Evolutionary conservation across 2,888 invertebrate genomes (phyloP).

Genomic region (Belgica antarctica): DNA sequence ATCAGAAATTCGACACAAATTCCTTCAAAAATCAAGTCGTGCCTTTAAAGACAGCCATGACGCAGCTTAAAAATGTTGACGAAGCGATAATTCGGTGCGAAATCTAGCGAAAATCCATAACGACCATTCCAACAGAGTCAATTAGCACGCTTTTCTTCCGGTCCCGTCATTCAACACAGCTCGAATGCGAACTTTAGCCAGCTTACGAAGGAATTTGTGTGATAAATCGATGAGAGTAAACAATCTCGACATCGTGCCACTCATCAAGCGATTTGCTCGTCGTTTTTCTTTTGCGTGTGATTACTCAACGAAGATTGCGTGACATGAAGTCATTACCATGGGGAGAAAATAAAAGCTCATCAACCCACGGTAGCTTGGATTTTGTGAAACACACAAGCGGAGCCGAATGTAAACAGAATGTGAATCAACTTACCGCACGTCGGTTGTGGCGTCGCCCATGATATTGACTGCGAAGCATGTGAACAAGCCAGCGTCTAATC

Average conservation of each 20-base stretch:
- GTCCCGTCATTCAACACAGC: too few species aligned
- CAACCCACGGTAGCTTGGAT: neutral
- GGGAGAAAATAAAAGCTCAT: neutral
- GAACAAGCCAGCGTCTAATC: slow-evolving; percentile 76
- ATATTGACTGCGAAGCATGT: slow-evolving; percentile 83
- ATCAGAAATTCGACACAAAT: too few species aligned
- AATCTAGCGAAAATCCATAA: too few species aligned
- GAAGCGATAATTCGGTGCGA: too few species aligned
- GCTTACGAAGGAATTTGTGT: too few species aligned
- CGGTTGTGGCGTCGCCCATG: slow-evolving; percentile 72
- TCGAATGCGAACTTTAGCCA: too few species aligned
- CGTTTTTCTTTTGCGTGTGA: too few species aligned
- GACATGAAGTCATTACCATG: neutral
- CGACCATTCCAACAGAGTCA: too few species aligned
- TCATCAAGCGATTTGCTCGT: neutral
- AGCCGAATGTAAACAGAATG: neutral
- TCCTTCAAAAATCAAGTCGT: too few species aligned
- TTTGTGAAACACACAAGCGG: neutral
- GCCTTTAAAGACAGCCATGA: too few species aligned
- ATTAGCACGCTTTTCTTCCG: too few species aligned
- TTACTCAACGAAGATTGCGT: neutral
- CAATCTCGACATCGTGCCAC: neutral
- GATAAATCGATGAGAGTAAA: neutral
- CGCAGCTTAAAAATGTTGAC: too few species aligned
- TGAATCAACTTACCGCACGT: slow-evolving; percentile 57